Conservation (phyloP, 2,797 vertebrate species). For the Danio tinwini region DNA sequence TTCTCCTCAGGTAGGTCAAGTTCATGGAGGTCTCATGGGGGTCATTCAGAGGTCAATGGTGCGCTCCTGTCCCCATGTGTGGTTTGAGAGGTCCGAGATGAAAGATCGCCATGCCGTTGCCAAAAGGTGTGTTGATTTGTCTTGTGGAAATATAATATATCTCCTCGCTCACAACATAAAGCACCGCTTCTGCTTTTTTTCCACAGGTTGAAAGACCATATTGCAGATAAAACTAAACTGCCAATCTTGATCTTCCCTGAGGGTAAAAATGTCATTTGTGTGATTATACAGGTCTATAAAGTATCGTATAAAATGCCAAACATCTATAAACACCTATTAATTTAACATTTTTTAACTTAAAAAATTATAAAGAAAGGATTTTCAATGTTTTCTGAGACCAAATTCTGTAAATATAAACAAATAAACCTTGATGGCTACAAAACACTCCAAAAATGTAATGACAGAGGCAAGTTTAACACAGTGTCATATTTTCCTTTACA, state of each 20-base stretch:
- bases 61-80: conserved; percentile 92
- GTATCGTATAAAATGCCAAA: too few species aligned
- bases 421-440: too few species aligned
- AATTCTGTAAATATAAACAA: too few species aligned
- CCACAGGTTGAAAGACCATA: conserved; percentile 86
- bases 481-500: too few species aligned
- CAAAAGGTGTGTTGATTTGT: conserved; percentile 78
- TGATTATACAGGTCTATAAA: background rate
- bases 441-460: too few species aligned
- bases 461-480: too few species aligned
- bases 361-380: too few species aligned
- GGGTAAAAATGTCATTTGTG: conserved; percentile 76
- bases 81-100: conserved; percentile 96
- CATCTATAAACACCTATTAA: too few species aligned
- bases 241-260: conserved; percentile 97
- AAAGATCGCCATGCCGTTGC: conserved; percentile 91
- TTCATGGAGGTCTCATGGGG: conserved; percentile 92
- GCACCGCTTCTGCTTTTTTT: background rate
- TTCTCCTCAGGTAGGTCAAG: conserved; percentile 87
- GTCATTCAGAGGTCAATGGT: conserved; percentile 92
- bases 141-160: background rate
- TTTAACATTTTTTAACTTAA: too few species aligned
- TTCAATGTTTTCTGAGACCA: too few species aligned
- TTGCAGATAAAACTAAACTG: conserved; percentile 88
- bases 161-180: background rate